Evolutionary conservation across 2,888 invertebrate species (phyloP).

Genomic region (Cyaniris semiargus): DNA sequence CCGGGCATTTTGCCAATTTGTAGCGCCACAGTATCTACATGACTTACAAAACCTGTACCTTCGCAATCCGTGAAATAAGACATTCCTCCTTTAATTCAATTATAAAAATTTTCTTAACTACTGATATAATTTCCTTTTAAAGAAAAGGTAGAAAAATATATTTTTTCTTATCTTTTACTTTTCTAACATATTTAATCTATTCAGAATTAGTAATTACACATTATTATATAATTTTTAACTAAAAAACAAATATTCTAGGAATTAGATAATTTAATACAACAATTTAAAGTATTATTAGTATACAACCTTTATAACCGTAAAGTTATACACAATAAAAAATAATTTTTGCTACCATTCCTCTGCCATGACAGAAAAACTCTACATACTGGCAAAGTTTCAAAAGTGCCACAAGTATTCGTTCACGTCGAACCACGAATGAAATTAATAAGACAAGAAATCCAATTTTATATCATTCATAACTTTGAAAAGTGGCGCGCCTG

Average conservation of each 20-base stretch:
- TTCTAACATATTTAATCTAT: background rate
- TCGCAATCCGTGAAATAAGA: background rate
- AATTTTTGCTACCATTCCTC: background rate
- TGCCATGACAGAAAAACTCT: background rate
- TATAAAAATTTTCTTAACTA: background rate
- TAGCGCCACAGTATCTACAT: background rate
- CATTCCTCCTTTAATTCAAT: background rate
- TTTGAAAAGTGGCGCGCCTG: conserved; percentile 33
- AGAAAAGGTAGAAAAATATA: background rate
- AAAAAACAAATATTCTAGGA: no score
- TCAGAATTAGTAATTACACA: no score
- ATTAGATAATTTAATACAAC: no score
- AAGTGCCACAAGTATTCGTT: background rate
- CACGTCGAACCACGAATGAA: background rate
- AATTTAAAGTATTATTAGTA: no score
- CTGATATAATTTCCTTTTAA: background rate
- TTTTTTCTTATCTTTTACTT: background rate
- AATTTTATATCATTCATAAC: conserved; percentile 35
- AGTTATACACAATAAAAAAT: background rate
- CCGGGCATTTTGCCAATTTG: background rate
- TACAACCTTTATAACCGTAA: no score
- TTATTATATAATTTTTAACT: no score
- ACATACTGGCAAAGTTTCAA: background rate
- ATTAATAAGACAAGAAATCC: conserved; percentile 27
- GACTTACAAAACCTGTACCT: background rate